A percentile compares a stretch with the other conserved stretches of the same genome.
phyloP scores from a whole-genome alignment of 1,140 invertebrate genomes.

The Drosophila ironensis region DNA sequence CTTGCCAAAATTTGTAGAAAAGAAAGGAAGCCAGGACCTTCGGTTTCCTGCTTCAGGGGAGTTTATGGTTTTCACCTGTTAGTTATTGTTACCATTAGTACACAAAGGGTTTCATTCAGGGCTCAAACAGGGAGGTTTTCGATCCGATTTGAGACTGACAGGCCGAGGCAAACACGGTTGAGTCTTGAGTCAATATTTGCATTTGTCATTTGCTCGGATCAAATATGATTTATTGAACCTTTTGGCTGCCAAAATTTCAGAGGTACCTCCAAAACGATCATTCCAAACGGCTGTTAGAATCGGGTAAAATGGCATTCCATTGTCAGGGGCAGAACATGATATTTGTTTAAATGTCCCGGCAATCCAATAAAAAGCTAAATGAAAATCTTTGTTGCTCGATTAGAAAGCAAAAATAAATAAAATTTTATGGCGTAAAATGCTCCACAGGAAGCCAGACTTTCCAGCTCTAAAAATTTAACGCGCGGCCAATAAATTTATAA shows the following conservation, averaged over 20 bases:
- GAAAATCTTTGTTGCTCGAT: constrained; percentile 46
- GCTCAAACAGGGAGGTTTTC: constrained; percentile 7
- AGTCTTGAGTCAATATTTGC: constrained; percentile 47
- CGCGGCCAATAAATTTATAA: constrained; percentile 58
- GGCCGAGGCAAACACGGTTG: constrained; percentile 38
- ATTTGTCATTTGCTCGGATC: constrained; percentile 25
- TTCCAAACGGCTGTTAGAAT: not conserved
- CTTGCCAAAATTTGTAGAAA: constrained; percentile 36
- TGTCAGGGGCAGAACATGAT: not conserved
- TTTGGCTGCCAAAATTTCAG: not conserved
- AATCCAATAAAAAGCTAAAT: constrained; percentile 34
- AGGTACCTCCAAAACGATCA: not conserved
- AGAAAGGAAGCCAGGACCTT: constrained; percentile 29
- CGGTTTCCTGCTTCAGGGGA: constrained; percentile 31
- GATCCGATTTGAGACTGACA: constrained; percentile 20
- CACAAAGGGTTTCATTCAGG: constrained; percentile 55
- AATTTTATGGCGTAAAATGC: constrained; percentile 29
- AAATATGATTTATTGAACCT: constrained; percentile 43
- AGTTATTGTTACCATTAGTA: constrained; percentile 43
- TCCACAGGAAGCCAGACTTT: constrained; percentile 49
- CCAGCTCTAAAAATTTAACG: constrained; percentile 44
- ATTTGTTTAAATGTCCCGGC: constrained; percentile 1
- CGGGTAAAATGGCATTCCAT: not conserved
- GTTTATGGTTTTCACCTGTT: constrained; percentile 67
- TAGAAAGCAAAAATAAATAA: constrained; percentile 22